A percentile compares a stretch with the other conserved stretches of the same genome.
phyloP scores from a whole-genome alignment of 2,113 vertebrate genomes.

The Butastur rufipennis region DNA sequence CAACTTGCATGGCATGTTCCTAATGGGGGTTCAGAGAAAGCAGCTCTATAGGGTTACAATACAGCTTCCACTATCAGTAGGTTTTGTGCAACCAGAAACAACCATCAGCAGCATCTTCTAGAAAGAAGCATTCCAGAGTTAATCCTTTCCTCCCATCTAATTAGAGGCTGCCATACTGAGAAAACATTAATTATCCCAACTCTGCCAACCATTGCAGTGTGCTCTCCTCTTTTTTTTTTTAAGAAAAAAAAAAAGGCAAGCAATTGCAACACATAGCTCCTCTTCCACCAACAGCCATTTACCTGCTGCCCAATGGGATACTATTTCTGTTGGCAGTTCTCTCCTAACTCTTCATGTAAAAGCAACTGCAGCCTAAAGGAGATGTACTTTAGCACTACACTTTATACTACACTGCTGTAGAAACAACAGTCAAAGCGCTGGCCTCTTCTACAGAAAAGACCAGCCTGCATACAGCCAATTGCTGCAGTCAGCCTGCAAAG shows the following conservation, averaged over 20 bases:
- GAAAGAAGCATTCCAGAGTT: background rate
- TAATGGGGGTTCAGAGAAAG: background rate
- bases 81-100: background rate
- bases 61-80: background rate
- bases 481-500: background rate
- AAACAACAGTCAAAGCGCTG: background rate
- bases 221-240: background rate
- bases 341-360: rapidly evolving
- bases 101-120: background rate
- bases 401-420: background rate
- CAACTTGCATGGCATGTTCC: rapidly evolving
- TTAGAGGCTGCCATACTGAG: background rate
- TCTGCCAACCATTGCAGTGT: background rate
- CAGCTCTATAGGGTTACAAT: rapidly evolving
- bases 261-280: background rate
- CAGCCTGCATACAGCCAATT: background rate
- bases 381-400: rapidly evolving
- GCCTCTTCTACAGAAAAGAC: background rate
- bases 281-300: background rate
- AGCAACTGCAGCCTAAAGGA: background rate
- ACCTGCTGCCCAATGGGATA: background rate
- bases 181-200: background rate
- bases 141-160: background rate
- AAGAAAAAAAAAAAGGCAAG: background rate
- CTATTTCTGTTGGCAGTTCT: background rate